Evolutionary conservation across 2,888 invertebrate genomes (phyloP), one percentile per base, ranked within the genome.

Genomic region (Dinocampus coccinellae): DNA sequence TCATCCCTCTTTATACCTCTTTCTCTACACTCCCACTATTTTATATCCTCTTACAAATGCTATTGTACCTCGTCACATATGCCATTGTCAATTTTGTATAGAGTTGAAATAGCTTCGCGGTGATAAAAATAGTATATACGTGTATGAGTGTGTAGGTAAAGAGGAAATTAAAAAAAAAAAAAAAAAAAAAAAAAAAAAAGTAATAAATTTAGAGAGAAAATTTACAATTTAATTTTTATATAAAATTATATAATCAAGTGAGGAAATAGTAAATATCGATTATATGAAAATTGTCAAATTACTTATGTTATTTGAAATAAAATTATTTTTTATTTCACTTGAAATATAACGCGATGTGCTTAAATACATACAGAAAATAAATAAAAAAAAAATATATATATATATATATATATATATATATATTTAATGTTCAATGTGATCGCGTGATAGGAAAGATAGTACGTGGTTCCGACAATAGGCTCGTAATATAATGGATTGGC

Each of bases 371-470:
- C 6, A 47, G 16, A 20, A 29, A 11, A 55, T 55, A 47, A 29
- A 16, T 26, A 33, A 64, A 52, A n/a, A 73, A 62, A 63, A 65
- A 24, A 33, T n/a, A n/a, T n/a, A n/a, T n/a, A n/a, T n/a, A n/a
- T n/a, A n/a, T n/a, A n/a, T n/a, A n/a, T n/a, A n/a, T n/a, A n/a
- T n/a, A n/a, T n/a, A n/a, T n/a, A n/a, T n/a, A n/a, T n/a, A n/a
- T n/a, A n/a, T n/a, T n/a, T n/a, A n/a, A n/a, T n/a, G 34, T 61
- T 53, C 39, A 42, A 60, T 67, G 76, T 68, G 77, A 80, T 85
- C 82, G 84, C 85, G 85, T 85, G 85, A 83, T 84, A 80, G 77
- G 79, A 76, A 77, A 71, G 77, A 80, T 78, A 81, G 81, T 80
- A 75, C 76, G 71, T 77, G 75, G 76, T 57, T 75, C 77, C 77